Evolutionary conservation across 2,113 vertebrate species (phyloP).

Genomic region (Chaetorhynchus papuensis): DNA sequence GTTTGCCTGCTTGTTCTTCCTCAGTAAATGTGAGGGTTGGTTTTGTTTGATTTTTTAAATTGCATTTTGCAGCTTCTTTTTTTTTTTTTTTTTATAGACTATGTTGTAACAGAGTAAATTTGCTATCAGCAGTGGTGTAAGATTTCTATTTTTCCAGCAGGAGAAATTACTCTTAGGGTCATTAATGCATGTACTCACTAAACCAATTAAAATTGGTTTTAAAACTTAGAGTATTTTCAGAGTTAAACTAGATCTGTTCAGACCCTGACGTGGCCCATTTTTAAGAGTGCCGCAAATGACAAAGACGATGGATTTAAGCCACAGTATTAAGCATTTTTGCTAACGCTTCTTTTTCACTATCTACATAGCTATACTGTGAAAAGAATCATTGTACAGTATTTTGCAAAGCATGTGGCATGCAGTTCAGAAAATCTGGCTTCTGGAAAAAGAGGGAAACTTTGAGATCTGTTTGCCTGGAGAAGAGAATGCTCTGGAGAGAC

Average conservation of each 20-base stretch:
- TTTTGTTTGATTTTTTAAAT: neutral
- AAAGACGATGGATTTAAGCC: neutral
- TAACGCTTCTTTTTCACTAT: neutral
- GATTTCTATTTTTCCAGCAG: neutral
- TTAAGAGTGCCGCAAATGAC: neutral
- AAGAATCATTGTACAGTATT: neutral
- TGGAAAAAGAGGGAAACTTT: neutral
- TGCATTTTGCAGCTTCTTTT: neutral
- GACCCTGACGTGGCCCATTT: neutral
- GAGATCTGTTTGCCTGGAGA: neutral
- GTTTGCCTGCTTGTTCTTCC: neutral
- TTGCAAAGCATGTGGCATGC: neutral
- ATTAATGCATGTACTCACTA: neutral
- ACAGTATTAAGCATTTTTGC: neutral
- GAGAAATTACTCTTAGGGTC: neutral
- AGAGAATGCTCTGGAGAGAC: neutral
- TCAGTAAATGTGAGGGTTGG: neutral
- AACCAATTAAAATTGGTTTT: neutral
- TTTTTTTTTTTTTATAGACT: neutral
- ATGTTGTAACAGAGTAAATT: neutral
- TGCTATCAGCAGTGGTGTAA: neutral
- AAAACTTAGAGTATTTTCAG: neutral
- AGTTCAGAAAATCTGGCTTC: neutral
- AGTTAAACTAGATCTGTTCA: neutral
- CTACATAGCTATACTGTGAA: neutral